Evolutionary conservation across 2,888 invertebrate species (phyloP).

Genomic region (Limenitis camilla): DNA sequence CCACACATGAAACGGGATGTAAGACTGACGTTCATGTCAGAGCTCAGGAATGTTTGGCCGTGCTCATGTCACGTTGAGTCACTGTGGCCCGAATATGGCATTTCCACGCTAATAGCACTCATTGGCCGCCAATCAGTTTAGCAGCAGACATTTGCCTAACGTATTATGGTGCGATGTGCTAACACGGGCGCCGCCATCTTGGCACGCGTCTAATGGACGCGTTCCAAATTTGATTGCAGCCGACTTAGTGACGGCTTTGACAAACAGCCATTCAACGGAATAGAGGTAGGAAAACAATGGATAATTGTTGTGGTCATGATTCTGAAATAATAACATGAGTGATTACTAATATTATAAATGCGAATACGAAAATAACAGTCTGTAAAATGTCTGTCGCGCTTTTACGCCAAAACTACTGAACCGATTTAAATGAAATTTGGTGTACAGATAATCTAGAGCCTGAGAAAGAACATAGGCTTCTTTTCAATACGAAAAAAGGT

Average conservation of each 20-base stretch:
- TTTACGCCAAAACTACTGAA: no score
- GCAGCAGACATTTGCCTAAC: constrained; percentile 49
- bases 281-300: no score
- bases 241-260: constrained; percentile 19
- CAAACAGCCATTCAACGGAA: constrained; percentile 9
- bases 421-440: no score
- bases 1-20: constrained; percentile 10
- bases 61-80: constrained; percentile 44
- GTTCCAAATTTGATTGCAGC: constrained; percentile 40
- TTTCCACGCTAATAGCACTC: constrained; percentile 56
- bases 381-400: no score
- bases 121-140: constrained; percentile 63
- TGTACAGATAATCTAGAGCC: no score
- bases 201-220: constrained; percentile 44
- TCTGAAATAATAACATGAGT: no score
- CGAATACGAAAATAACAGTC: no score
- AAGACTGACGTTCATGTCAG: constrained; percentile 20
- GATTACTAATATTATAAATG: no score
- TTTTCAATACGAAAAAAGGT: no score
- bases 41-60: constrained; percentile 31
- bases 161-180: constrained; percentile 39
- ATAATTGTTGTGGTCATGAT: no score
- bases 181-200: constrained; percentile 37
- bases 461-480: no score
- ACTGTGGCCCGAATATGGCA: constrained; percentile 46